Base-by-base conservation (phyloP, 30 jellyfish, hydroid and myxozoan genomes). In the Catostylus mosaicus region DNA sequence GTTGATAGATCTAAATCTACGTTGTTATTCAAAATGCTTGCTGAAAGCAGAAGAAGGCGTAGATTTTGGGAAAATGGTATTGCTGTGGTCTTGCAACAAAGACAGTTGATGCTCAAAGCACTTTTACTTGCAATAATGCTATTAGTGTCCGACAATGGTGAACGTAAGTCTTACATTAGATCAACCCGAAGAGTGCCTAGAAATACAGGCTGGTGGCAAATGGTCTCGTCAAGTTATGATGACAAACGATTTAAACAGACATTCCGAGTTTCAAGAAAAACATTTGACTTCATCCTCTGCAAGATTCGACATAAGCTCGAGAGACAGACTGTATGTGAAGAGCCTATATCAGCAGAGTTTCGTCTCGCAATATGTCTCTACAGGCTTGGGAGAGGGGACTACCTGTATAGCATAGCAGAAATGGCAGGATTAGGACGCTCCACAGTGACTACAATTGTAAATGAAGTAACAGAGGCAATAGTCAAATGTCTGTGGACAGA, bases 271-370 rank as follows among this genome's bases (percentile, higher is more conserved):
- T 37, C 72, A 7, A 56, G 78, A 38, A 61, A 57, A 19, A 77
- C 88, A 0, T 77, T 77, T 37, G 54, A 18, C 34, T 52, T 43
- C 38, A 57, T 60, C 19, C 67, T 77, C 67, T 24, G 43, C n/a
- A 31, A 30, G 26, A 77, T 77, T 27, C 60, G 74, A 27, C 71
- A 23, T 24, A 2, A 50, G 5, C 54, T 82, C 23, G 78, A 23
- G 40, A 84, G 51, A 45, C 74, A 84, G 46, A 12, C 63, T 19
- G 82, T 84, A 24, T 40, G 75, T 2, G 88, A 84, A 73, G 82
- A 52, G 38, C 88, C 83, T 23, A 57, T 84, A 20, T 59, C 88
- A 19, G 89, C 94, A 51, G 94, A 73, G 47, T 31, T 36, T 57
- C 77, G 94, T 31, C 72, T 84, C 30, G 94, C 45, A 0, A 61